Evolutionary conservation across 2,888 invertebrate genomes (phyloP), one percentile per base, ranked within the genome.

Genomic region (Merodon equestris): DNA sequence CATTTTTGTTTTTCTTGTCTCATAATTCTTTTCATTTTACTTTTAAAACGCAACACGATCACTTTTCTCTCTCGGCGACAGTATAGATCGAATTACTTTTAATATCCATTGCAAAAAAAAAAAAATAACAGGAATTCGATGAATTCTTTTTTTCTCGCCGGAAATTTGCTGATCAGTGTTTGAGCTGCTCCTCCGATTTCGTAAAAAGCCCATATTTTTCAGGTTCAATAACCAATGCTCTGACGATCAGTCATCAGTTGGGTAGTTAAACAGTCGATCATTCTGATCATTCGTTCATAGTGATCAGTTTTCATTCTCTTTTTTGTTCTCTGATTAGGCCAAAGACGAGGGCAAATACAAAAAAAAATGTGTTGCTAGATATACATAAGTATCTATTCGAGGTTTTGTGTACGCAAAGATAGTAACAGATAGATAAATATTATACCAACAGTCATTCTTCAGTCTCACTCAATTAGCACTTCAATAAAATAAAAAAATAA

Each of bases 191-290:
- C 54, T 79, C 63, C 68, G 51, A 68, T 75, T 68, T 74, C 68
- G 68, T 18, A 34, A 17, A 58, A 47, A 64, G 45, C 19, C 13
- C 19, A 18, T 27, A 27, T 36, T 40, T 56, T 76, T 68, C 47
- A 58, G 60, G 73, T 79, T 79, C 79, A 79, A 74, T 74, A 74
- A 74, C 79, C 79, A 79, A 74, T 68, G 73, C 63, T 73, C 19
- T 58, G 45, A 13, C 48, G 67, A 63, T 67, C 56, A 40, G 27
- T 66, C 40, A 48, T 66, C 57, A 19, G 36, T 64, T 71, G n/a
- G n/a, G n/a, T n/a, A n/a, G n/a, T n/a, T n/a, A n/a, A n/a, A n/a
- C n/a, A n/a, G n/a, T n/a, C n/a, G n/a, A n/a, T n/a, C n/a, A n/a
- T n/a, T n/a, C n/a, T n/a, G n/a, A 48, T 14, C 5, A 44, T 2